These are phyloP conservation scores for Ceratoteleas bidentatus DNA, from an alignment of 1,140 invertebrate species.

Conservation along the genomic window DNA sequence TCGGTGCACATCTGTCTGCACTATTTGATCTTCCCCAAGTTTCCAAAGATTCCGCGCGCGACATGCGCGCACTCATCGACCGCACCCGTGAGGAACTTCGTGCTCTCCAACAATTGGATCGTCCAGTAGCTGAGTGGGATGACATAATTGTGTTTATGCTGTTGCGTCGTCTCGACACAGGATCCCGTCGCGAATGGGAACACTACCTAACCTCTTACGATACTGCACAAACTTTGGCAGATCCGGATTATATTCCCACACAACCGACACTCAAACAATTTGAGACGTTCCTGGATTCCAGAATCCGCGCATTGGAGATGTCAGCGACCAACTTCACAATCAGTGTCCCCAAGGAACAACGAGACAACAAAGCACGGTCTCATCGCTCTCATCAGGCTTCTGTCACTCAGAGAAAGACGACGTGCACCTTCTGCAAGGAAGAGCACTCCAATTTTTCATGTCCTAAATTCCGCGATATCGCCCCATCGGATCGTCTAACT, in stretches of 20 bases:
- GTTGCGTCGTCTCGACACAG: neutral
- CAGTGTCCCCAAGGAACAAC: no score
- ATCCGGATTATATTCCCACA: no score
- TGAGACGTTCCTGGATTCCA: no score
- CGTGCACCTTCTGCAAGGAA: neutral
- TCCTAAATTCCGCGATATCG: neutral
- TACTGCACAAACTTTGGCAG: no score
- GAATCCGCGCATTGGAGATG: no score
- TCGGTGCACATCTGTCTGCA: neutral
- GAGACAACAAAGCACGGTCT: no score
- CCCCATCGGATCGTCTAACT: neutral
- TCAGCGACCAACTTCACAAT: no score
- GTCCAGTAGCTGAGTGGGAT: neutral
- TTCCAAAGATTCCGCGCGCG: no score
- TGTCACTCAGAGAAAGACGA: no score
- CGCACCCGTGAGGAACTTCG: neutral
- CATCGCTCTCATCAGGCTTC: no score
- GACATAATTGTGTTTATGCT: neutral
- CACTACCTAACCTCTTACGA: no score
- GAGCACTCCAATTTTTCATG: neutral
- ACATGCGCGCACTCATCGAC: conserved; percentile 2
- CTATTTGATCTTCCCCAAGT: neutral
- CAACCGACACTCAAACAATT: no score
- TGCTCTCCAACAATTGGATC: neutral
- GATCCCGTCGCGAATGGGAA: neutral